These are phyloP conservation scores for Agelastica alni DNA, from an alignment of 2,888 invertebrate species.

Conservation along the genomic window DNA sequence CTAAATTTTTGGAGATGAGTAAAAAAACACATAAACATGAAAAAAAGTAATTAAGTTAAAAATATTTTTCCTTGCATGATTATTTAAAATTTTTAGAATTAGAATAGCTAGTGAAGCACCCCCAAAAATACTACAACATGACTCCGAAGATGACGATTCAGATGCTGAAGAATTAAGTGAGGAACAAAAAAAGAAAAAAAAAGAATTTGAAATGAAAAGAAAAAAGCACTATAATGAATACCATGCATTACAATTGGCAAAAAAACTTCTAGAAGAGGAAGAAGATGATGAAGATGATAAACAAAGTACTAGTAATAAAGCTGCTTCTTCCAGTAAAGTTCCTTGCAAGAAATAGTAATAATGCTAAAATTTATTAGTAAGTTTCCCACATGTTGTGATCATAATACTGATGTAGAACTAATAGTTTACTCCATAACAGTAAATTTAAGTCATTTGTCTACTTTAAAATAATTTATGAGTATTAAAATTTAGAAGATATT, in stretches of 20 bases:
- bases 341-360: conserved; percentile 15
- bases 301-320: conserved; percentile 19
- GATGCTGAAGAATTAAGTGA: conserved; percentile 53
- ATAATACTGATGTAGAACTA: conserved; percentile 26
- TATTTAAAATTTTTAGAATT: conserved; percentile 46
- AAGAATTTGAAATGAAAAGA: conserved; percentile 88
- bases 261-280: conserved; percentile 88
- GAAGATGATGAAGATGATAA: conserved; percentile 72
- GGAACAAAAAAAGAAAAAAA: conserved; percentile 66
- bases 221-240: conserved; percentile 98
- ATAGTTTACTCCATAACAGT: conserved; percentile 28
- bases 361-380: conserved; percentile 24
- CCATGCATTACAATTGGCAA: conserved; percentile 89
- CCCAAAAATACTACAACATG: conserved; percentile 58
- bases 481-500: too few species aligned
- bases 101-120: conserved; percentile 56
- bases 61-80: background rate
- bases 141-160: conserved; percentile 48
- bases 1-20: too few species aligned
- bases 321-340: background rate
- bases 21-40: too few species aligned
- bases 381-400: conserved; percentile 35
- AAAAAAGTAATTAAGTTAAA: background rate
- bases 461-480: too few species aligned
- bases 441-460: too few species aligned